A percentile compares a stretch with the other conserved stretches of the same genome.
These are phyloP conservation scores for Coracopsis vasa DNA, from an alignment of 2,113 vertebrate genomes.

Conservation along the genomic window DNA sequence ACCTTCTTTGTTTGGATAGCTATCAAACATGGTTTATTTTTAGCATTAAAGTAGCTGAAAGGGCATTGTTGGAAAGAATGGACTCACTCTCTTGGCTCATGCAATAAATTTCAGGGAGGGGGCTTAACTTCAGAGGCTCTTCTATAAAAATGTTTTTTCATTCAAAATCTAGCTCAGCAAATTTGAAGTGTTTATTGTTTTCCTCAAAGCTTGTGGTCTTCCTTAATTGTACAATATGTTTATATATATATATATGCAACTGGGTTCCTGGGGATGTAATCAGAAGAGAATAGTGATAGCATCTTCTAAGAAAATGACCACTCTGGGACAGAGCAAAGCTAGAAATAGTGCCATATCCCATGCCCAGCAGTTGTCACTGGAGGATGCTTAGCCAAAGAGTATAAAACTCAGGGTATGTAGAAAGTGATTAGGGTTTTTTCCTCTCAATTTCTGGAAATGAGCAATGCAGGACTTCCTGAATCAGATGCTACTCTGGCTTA, in stretches of 20 bases:
- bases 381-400: not conserved
- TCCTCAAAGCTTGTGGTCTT: not conserved
- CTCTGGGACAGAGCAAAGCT: not conserved
- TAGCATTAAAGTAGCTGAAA: slow-evolving; percentile 69
- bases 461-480: not conserved
- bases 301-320: not conserved
- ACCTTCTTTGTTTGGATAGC: slow-evolving; percentile 61
- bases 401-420: not conserved
- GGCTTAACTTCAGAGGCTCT: slow-evolving; percentile 20
- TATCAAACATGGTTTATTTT: slow-evolving; percentile 68
- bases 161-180: not conserved
- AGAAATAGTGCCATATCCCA: not conserved
- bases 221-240: not conserved
- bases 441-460: not conserved
- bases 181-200: not conserved
- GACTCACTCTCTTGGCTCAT: slow-evolving; percentile 26
- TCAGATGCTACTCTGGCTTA: not conserved
- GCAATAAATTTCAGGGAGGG: slow-evolving; percentile 17
- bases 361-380: not conserved
- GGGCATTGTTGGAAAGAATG: slow-evolving; percentile 66
- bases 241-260: not conserved
- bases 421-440: not conserved
- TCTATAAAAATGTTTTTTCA: not conserved
- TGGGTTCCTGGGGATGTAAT: not conserved
- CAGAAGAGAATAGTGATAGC: not conserved